Evolutionary conservation across 2,113 vertebrate species (phyloP), one percentile per base, ranked within the genome.

Genomic region (Microcebus ravelobensis): DNA sequence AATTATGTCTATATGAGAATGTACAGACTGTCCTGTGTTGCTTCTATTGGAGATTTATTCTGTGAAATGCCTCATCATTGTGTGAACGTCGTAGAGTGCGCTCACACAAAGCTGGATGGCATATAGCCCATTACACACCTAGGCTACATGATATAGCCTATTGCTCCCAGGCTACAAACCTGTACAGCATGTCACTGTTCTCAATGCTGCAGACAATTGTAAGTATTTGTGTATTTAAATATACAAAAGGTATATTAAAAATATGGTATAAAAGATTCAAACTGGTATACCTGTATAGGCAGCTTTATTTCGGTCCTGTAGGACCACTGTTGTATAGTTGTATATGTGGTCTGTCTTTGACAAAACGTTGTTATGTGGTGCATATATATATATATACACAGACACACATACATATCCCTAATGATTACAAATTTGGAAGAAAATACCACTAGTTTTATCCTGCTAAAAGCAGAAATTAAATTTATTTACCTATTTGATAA

Each of bases 401-500:
- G 2, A 48, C 9, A n/a, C 27, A 48, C 7, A 70, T 2, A 48
- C 3, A 18, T 8, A 17, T 17, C 5, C 1, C 8, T 42, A 8
- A 59, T 57, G 45, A 48, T 73, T 70, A 90, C 1, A 74, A 86
- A 90, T 65, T 73, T 65, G 14, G 9, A 85, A 80, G 52, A 65
- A 90, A 71, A 65, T 6, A 63, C 2, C 25, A 48, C 21, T 21
- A 39, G 27, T 48, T 73, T 73, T 94, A 67, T 73, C 20, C 18
- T 87, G 13, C 15, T 80, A 2, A 61, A 61, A 70, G 61, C 77
- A 96, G 12, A 79, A 84, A 77, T 74, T 42, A 48, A 73, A 67
- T 76, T 7, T 68, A 70, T 85, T 52, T 80, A 71, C 29, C 20
- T 12, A 57, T 79, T 70, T 84, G 15, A 70, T 29, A 91, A 91